Base-by-base conservation (phyloP, 35 echinoderm and acorn worm species). In the Apostichopus japonicus region DNA sequence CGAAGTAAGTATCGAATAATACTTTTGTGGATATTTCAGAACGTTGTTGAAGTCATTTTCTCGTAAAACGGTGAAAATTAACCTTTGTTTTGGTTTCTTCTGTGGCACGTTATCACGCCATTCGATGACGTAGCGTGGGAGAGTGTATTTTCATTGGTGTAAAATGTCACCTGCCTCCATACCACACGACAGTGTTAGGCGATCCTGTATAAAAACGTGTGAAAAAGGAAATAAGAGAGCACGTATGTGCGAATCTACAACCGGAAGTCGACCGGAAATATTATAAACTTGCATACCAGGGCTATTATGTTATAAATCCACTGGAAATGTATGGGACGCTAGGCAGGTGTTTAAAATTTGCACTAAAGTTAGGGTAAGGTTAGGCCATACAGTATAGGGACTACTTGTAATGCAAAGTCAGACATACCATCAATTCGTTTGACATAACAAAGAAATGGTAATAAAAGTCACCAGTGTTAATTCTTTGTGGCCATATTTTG, bases 91-190 rank as follows among this genome's bases (percentile, higher is more conserved):
- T 84, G 81, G 56, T 84, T 84, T 58, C 5, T 59, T 57, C 81
- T 21, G 23, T 84, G 53, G 81, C 81, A 84, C 54, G 81, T 84
- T 84, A 84, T 84, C 81, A 84, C 81, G 81, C 81, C 81, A 84
- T 84, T 55, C 55, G 81, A 84, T 84, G 81, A 84, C 81, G 81
- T 84, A 58, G 81, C 56, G 81, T 59, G 81, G 27, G 54, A 84
- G 54, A 55, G 54, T 84, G 81, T 57, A 21, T 84, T 84, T 84
- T 84, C 81, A 84, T 84, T 84, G 81, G 81, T 58, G 81, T 84
- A 84, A 75, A 75, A 84, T 57, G 54, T 84, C 81, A 84, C 81
- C 81, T 84, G 81, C 81, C n/a, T 59, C 81, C 21, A 56, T 61
- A 84, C 81, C 81, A 84, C 56, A 58, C 81, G 81, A 84, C 19